Conservation (phyloP, 1,140 invertebrate species). For the Heliconius nattereri region DNA sequence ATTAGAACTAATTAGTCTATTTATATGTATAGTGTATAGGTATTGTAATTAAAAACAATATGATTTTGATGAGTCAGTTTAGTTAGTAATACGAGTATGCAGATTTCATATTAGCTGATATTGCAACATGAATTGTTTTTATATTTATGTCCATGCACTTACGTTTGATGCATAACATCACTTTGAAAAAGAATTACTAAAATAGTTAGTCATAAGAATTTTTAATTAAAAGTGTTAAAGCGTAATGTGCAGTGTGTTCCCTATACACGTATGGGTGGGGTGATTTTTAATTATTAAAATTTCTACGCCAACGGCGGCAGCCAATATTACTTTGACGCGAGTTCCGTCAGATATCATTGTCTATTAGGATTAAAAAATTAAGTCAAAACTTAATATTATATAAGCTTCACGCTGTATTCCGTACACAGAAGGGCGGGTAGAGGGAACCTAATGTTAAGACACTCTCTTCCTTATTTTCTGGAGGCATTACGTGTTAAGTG, state of each 20-base stretch:
- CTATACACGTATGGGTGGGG: conserved; percentile 60
- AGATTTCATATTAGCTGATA: neutral
- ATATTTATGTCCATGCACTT: neutral
- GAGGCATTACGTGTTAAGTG: too few relatives aligned
- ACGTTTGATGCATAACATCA: conserved; percentile 15
- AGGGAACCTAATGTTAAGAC: too few relatives aligned
- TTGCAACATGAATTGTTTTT: neutral
- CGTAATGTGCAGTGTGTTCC: conserved; percentile 71
- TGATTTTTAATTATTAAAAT: conserved; percentile 80
- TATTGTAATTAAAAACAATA: too few relatives aligned
- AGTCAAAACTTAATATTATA: conserved; percentile 47
- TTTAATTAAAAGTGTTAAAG: conserved; percentile 78
- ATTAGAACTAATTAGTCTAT: too few relatives aligned
- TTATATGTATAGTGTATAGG: neutral
- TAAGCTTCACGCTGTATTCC: too few relatives aligned
- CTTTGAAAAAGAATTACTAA: conserved; percentile 34
- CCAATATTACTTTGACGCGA: conserved; percentile 68
- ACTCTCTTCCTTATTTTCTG: too few relatives aligned
- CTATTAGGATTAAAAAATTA: conserved; percentile 25
- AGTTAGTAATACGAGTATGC: neutral
- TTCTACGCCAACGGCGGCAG: conserved; percentile 66
- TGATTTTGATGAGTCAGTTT: too few relatives aligned
- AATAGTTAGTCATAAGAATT: conserved; percentile 43
- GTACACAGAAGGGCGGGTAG: too few relatives aligned
- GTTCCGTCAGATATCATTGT: conserved; percentile 33